A percentile compares a stretch with the other conserved stretches of the same genome.
These are phyloP conservation scores for Luffia ferchaultella DNA, from an alignment of 2,888 invertebrate species.

Conservation along the genomic window DNA sequence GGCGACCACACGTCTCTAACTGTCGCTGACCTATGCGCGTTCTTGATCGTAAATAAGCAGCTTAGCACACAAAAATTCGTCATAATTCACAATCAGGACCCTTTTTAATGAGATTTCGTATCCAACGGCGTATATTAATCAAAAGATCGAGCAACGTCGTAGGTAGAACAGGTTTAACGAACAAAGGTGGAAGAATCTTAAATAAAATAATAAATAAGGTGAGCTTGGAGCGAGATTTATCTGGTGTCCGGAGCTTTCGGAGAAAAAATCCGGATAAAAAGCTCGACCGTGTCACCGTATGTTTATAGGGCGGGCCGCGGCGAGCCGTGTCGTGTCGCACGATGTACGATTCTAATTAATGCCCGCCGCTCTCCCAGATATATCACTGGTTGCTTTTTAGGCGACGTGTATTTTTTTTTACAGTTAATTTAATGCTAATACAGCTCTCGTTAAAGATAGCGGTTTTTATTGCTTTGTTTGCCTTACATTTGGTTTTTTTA, in stretches of 20 bases:
- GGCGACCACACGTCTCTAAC: too few relatives aligned
- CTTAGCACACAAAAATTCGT: conserved; percentile 46
- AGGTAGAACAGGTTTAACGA: conserved; percentile 38
- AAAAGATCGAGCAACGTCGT: conserved; percentile 28
- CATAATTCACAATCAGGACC: conserved; percentile 55
- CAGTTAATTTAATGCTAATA: too few relatives aligned
- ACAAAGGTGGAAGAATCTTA: conserved; percentile 37
- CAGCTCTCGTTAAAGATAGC: too few relatives aligned
- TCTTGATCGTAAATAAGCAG: conserved; percentile 41
- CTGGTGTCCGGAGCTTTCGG: conserved; percentile 23
- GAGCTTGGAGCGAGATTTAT: conserved; percentile 59
- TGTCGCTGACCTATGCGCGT: background rate
- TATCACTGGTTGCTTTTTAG: background rate
- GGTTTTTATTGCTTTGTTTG: too few relatives aligned
- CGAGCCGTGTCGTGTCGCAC: conserved; percentile 29
- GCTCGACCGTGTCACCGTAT: conserved; percentile 49
- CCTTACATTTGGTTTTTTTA: too few relatives aligned
- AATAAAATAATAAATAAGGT: conserved; percentile 62
- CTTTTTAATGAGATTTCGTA: conserved; percentile 31
- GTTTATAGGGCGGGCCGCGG: conserved; percentile 45
- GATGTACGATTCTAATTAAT: conserved; percentile 55
- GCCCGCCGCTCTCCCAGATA: conserved; percentile 22
- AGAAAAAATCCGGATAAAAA: conserved; percentile 52
- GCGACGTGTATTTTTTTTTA: background rate
- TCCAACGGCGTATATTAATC: conserved; percentile 49